Evolutionary conservation across 53 echinoderm and acorn worm species (phyloP).

Genomic region (Crossaster papposus): DNA sequence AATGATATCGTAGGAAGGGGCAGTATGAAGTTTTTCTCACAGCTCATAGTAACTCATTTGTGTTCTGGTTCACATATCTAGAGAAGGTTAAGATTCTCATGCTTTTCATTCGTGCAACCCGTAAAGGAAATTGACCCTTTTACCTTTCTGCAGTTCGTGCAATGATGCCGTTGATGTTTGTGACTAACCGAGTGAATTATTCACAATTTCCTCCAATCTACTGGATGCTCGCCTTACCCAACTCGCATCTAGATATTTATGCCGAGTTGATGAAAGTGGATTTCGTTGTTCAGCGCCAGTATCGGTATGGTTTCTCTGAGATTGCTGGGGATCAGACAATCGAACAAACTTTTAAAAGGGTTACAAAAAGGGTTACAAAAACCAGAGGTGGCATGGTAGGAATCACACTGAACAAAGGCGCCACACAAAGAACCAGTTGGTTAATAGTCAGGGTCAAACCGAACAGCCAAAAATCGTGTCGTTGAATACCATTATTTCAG

Average conservation of each 20-base stretch:
- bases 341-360: constrained; percentile 45
- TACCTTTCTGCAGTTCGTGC: constrained; percentile 59
- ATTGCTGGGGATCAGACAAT: constrained; percentile 19
- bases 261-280: constrained; percentile 37
- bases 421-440: constrained; percentile 36
- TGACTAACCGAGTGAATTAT: constrained; percentile 67
- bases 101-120: constrained; percentile 44
- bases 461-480: too few relatives aligned
- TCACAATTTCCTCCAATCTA: constrained; percentile 67
- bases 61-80: constrained; percentile 46
- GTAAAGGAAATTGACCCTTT: constrained; percentile 60
- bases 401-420: constrained; percentile 40
- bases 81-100: constrained; percentile 48
- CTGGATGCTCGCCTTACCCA: constrained; percentile 54
- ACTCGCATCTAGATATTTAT: constrained; percentile 37
- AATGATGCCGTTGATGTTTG: constrained; percentile 77
- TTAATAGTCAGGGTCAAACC: too few relatives aligned
- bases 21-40: background rate
- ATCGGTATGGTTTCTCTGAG: constrained; percentile 7
- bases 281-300: constrained; percentile 57
- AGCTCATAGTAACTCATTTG: background rate
- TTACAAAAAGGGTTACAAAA: too few relatives aligned
- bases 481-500: too few relatives aligned
- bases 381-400: constrained; percentile 54
- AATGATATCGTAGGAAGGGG: too few relatives aligned